phyloP scores from a whole-genome alignment of 2,797 vertebrate species.

The Rhinophrynus dorsalis region DNA sequence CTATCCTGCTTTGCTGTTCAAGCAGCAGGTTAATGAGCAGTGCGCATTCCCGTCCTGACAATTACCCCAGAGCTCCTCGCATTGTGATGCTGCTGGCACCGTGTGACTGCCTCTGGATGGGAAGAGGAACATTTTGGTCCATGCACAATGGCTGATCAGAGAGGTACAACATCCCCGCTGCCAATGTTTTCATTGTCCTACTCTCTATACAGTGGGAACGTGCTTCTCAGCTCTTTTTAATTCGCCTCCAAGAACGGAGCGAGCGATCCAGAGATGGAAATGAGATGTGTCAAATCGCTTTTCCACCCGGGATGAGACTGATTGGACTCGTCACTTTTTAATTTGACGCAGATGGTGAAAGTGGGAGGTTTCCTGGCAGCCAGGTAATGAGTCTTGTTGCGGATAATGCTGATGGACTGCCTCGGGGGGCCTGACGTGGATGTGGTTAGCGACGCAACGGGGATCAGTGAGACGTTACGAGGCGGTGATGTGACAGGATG shows the following conservation, averaged over 20 bases:
- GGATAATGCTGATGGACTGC: slow-evolving; percentile 70
- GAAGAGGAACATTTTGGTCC: slow-evolving; percentile 11
- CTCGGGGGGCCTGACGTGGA: slow-evolving; percentile 59
- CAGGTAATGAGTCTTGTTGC: slow-evolving; percentile 68
- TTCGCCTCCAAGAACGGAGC: slow-evolving; percentile 56
- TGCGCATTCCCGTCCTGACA: background rate
- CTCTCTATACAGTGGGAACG: background rate
- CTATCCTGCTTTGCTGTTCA: too few relatives aligned
- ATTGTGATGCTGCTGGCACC: background rate
- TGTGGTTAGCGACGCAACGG: slow-evolving; percentile 37
- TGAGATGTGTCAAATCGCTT: slow-evolving; percentile 68
- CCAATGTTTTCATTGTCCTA: slow-evolving; percentile 26
- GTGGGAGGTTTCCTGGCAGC: slow-evolving; percentile 68
- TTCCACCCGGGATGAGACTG: slow-evolving; percentile 65
- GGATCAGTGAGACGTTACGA: too few relatives aligned
- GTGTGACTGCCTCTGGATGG: background rate
- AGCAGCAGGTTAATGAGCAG: background rate
- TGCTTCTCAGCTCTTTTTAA: slow-evolving; percentile 50
- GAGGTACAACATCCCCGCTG: slow-evolving; percentile 18
- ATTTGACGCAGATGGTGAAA: slow-evolving; percentile 72
- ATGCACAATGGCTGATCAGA: slow-evolving; percentile 14
- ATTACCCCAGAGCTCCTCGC: background rate
- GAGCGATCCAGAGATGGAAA: slow-evolving; percentile 65
- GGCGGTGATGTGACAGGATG: too few relatives aligned
- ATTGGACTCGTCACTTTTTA: slow-evolving; percentile 71